Evolutionary conservation across 2,113 vertebrate species (phyloP), one percentile per base, ranked within the genome.

Genomic region (Trematocara macrostoma): DNA sequence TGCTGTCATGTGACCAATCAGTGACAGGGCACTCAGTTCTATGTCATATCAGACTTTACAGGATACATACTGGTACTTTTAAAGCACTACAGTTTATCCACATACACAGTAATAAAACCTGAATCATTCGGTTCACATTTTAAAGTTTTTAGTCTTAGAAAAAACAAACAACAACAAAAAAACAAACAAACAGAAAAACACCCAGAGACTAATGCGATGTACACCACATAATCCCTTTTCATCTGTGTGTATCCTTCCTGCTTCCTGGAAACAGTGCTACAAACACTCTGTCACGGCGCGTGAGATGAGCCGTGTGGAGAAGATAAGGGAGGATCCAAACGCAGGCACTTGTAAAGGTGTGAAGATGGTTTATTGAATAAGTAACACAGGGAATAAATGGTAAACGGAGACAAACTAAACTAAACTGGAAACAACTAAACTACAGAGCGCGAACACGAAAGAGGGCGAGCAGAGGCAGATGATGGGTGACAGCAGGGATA

Each of bases 221-320:
- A 79, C 81, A 80, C 61, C 20, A 8, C 16, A 64, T 83, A 49
- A 79, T 71, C 51, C 59, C 4, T 3, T 78, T 78, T 69, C 85
- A 82, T 82, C 10, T 84, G 42, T 26, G 61, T 31, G 15, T 6
- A 79, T 55, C 78, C 84, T 87, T 91, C 87, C 87, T 26, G 67
- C 87, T 85, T 91, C 83, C 84, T 31, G 67, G 87, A 84, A 51
- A 89, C 81, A 52, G 52, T 11, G 67, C 23, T n/a, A 55, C 83
- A 84, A 29, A 81, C 34, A 79, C 67, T 84, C 84, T n/a, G n/a
- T n/a, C n/a, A n/a, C n/a, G n/a, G n/a, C n/a, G n/a, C n/a, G n/a
- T n/a, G n/a, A n/a, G n/a, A n/a, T n/a, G n/a, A n/a, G n/a, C n/a
- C n/a, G n/a, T n/a, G n/a, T n/a, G n/a, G n/a, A n/a, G n/a, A n/a